Conservation (phyloP, 1,140 invertebrate species). For the Schmidtea mediterranea region DNA sequence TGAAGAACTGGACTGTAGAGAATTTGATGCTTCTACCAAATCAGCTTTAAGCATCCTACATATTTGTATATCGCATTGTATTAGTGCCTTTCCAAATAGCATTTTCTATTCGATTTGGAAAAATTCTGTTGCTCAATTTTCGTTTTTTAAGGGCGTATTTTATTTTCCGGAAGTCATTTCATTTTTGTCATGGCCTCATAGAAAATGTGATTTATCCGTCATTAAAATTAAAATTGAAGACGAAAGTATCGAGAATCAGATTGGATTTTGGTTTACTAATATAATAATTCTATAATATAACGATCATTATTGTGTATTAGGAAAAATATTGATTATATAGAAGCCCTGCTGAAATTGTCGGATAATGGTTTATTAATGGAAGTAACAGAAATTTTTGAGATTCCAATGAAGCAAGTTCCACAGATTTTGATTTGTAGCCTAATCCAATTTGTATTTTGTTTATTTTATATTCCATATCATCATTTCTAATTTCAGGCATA, state of each 20-base stretch:
- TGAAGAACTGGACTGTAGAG: constrained; percentile 44
- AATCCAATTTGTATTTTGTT: constrained; percentile 39
- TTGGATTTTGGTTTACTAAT: too few relatives aligned
- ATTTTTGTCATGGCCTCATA: constrained; percentile 32
- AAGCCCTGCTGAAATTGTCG: constrained; percentile 52
- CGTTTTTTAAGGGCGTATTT: constrained; percentile 52
- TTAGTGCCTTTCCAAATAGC: constrained; percentile 46
- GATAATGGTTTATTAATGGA: constrained; percentile 45
- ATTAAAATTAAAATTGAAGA: too few relatives aligned
- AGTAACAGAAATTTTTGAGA: constrained; percentile 66
- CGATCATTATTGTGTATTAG: too few relatives aligned
- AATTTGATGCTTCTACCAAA: background rate
- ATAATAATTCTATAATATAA: too few relatives aligned
- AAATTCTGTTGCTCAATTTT: constrained; percentile 55
- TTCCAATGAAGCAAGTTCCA: constrained; percentile 65
- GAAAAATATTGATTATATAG: constrained; percentile 58
- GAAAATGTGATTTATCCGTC: too few relatives aligned
- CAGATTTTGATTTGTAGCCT: constrained; percentile 63
- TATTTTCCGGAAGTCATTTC: constrained; percentile 44
- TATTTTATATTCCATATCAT: background rate
- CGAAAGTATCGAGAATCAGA: too few relatives aligned
- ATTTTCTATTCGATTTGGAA: constrained; percentile 63
- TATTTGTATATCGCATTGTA: background rate
- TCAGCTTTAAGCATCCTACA: too few relatives aligned
- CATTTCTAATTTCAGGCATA: background rate